These are phyloP conservation scores for Edolisoma coerulescens DNA, from an alignment of 2,113 vertebrate species.

Conservation along the genomic window DNA sequence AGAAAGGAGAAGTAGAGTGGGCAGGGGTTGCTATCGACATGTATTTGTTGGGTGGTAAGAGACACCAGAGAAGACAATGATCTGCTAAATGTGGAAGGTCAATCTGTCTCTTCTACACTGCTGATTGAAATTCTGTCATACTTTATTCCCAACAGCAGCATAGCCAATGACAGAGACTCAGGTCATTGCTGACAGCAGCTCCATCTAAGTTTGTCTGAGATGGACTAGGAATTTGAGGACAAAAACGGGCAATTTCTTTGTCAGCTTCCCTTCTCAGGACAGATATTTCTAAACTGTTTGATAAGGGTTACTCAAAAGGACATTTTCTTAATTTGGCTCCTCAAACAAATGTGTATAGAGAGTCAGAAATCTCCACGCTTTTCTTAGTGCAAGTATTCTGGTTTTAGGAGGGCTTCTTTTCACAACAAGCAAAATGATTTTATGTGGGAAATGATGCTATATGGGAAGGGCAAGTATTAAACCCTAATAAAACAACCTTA, in stretches of 20 bases:
- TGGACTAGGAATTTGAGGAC: background rate
- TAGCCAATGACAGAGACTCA: background rate
- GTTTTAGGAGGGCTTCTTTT: background rate
- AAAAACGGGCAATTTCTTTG: background rate
- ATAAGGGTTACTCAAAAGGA: background rate
- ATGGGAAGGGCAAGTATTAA: background rate
- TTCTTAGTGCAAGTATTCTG: background rate
- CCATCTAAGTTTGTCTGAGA: background rate
- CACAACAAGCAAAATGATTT: background rate
- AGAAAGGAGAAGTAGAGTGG: background rate
- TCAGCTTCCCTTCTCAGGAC: background rate
- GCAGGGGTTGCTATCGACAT: background rate
- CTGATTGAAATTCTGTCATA: background rate
- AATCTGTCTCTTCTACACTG: background rate
- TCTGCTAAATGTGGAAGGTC: background rate
- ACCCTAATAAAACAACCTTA: background rate
- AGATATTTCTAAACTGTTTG: background rate
- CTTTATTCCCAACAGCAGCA: background rate
- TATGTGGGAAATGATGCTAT: background rate
- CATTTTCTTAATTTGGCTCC: background rate
- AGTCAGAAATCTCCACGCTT: background rate
- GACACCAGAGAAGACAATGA: background rate
- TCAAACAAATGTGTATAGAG: background rate
- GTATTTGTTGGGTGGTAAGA: background rate
- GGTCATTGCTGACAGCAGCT: background rate